A percentile compares a stretch with the other conserved stretches of the same genome.
Evolutionary conservation across 2,113 vertebrate genomes (phyloP).

Genomic region (Mormoops blainvillei): DNA sequence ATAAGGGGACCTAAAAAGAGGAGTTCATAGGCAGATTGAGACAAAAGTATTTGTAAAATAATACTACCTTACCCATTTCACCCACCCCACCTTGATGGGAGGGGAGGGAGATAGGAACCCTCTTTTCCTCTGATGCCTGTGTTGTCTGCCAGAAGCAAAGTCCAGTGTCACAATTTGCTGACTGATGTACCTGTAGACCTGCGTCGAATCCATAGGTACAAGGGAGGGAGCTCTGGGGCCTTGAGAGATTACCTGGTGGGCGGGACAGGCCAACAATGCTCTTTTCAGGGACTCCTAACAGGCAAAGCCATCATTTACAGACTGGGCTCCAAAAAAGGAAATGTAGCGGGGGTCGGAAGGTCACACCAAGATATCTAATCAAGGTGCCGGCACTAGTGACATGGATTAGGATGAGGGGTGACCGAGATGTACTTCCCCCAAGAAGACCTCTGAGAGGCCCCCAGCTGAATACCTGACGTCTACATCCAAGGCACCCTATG

Average conservation of each 20-base stretch:
- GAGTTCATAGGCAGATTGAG: background rate
- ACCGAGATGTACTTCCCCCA: background rate
- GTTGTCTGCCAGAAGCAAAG: background rate
- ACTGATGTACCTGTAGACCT: rapidly evolving
- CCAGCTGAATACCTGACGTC: too few relatives aligned
- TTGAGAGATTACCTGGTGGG: background rate
- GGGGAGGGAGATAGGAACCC: background rate
- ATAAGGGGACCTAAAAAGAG: background rate
- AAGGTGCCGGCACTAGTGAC: too few relatives aligned
- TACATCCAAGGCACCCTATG: rapidly evolving
- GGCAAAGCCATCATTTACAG: background rate
- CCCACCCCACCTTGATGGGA: background rate
- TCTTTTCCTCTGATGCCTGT: background rate
- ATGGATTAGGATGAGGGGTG: too few relatives aligned
- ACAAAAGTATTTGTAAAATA: background rate
- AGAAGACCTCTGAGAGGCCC: background rate
- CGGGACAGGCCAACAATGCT: background rate
- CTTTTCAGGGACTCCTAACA: background rate
- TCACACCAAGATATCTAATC: background rate
- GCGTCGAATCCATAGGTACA: background rate
- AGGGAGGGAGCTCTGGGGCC: background rate
- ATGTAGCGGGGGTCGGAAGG: too few relatives aligned
- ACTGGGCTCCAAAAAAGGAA: background rate
- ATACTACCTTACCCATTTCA: background rate
- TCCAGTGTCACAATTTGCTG: background rate